Conservation (phyloP, 2,797 vertebrate genomes). For the Chloroceryle amazona region DNA sequence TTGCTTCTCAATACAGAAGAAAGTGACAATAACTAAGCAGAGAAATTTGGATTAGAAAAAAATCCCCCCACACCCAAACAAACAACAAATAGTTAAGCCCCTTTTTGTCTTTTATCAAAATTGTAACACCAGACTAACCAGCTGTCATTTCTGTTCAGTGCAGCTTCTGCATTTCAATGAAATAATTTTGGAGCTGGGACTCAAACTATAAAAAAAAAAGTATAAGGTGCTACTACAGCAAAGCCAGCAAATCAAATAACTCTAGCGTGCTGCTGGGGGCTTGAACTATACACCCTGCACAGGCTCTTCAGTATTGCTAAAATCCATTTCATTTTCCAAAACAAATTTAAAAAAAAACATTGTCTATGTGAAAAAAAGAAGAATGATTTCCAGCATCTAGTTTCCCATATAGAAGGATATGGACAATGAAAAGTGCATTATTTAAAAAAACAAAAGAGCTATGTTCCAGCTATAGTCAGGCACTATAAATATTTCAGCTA, state of each 20-base stretch:
- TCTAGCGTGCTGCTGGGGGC: background rate
- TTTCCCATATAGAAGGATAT: background rate
- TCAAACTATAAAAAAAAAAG: background rate
- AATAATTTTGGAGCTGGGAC: background rate
- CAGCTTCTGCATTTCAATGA: background rate
- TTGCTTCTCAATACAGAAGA: background rate
- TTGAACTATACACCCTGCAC: background rate
- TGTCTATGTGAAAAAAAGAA: background rate
- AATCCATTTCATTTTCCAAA: background rate
- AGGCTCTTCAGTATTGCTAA: background rate
- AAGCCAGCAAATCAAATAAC: background rate
- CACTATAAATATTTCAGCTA: conserved; percentile 39
- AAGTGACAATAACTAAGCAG: background rate
- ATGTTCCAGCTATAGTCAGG: background rate
- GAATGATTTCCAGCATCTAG: background rate
- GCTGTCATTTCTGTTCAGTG: background rate
- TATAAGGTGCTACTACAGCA: background rate
- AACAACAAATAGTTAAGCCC: background rate
- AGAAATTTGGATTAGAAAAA: background rate
- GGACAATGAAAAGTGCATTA: background rate
- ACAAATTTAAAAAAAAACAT: background rate
- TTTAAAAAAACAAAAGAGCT: conserved; percentile 4
- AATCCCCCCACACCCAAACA: fast-evolving
- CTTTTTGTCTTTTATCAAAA: background rate
- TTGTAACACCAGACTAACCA: background rate